A percentile compares a stretch with the other conserved stretches of the same genome.
Evolutionary conservation across 2,888 invertebrate species (phyloP).

Genomic region (Peribatodes rhomboidaria): DNA sequence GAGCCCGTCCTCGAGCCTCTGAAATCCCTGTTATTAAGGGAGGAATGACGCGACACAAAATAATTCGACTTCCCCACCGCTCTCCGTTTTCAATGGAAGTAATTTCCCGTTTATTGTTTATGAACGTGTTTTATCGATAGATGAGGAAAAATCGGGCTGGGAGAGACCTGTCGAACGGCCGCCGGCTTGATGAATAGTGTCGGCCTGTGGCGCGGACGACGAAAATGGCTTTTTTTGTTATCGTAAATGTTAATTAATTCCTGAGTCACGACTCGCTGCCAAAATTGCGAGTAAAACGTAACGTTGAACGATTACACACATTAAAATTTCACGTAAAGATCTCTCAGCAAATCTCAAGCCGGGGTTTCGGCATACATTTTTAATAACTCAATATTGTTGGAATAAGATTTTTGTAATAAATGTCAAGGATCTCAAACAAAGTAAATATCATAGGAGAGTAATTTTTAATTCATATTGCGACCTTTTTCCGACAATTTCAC

Average conservation of each 20-base stretch:
- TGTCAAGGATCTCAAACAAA: conserved; percentile 34
- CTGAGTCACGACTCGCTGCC: conserved; percentile 17
- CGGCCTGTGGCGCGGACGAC: conserved; percentile 9
- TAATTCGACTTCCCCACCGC: conserved; percentile 34
- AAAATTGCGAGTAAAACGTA: conserved; percentile 17
- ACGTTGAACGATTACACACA: conserved; percentile 26
- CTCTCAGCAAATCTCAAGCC: conserved; percentile 24
- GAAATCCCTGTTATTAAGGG: conserved; percentile 34
- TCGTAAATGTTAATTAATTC: conserved; percentile 27
- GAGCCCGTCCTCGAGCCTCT: conserved; percentile 27
- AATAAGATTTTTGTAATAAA: conserved; percentile 37
- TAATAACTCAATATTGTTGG: conserved; percentile 30
- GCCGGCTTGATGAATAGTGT: conserved; percentile 34
- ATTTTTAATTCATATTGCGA: conserved; percentile 56
- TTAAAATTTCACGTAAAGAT: conserved; percentile 22
- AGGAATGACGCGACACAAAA: conserved; percentile 33
- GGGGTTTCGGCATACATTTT: conserved; percentile 21
- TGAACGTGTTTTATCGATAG: conserved; percentile 40
- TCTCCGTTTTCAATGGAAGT: conserved; percentile 46
- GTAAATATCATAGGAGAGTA: conserved; percentile 30
- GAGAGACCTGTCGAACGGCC: conserved; percentile 29
- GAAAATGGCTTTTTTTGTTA: conserved; percentile 29
- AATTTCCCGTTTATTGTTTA: conserved; percentile 50
- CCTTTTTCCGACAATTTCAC: conserved; percentile 52
- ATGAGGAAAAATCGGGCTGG: conserved; percentile 27